Conservation (phyloP, 2,888 invertebrate species). For the Spodoptera littoralis region DNA sequence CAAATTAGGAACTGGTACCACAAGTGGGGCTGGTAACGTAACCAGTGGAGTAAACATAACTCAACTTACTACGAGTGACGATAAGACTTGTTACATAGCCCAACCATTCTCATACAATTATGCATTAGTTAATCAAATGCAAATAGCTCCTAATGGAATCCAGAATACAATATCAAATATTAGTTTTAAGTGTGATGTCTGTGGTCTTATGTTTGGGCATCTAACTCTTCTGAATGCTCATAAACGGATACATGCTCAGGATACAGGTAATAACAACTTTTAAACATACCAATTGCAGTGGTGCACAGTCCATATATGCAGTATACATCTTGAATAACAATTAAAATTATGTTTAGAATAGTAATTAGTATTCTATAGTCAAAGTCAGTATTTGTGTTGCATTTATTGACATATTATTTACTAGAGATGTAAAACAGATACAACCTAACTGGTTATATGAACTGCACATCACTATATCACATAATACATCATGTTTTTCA, state of each 20-base stretch:
- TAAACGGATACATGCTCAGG: slow-evolving; percentile 93
- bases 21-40: slow-evolving; percentile 72
- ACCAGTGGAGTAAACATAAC: slow-evolving; percentile 90
- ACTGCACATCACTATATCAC: too few species aligned
- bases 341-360: too few species aligned
- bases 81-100: slow-evolving; percentile 93
- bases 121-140: slow-evolving; percentile 95
- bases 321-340: too few species aligned
- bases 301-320: too few species aligned
- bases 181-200: slow-evolving; percentile 96
- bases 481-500: too few species aligned
- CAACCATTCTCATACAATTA: slow-evolving; percentile 94
- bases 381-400: too few species aligned
- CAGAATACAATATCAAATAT: slow-evolving; percentile 94
- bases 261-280: slow-evolving; percentile 76
- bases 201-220: slow-evolving; percentile 95
- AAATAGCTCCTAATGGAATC: slow-evolving; percentile 91
- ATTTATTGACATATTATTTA: too few species aligned
- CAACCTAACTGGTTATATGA: too few species aligned
- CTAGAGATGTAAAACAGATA: too few species aligned
- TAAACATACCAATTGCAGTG: too few species aligned
- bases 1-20: slow-evolving; percentile 86
- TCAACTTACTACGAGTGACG: slow-evolving; percentile 90
- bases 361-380: too few species aligned
- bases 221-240: slow-evolving; percentile 95